A percentile compares a stretch with the other conserved stretches of the same genome.
These are phyloP conservation scores for Dipodomys stephensi DNA, from an alignment of 2,113 vertebrate species.

Conservation along the genomic window DNA sequence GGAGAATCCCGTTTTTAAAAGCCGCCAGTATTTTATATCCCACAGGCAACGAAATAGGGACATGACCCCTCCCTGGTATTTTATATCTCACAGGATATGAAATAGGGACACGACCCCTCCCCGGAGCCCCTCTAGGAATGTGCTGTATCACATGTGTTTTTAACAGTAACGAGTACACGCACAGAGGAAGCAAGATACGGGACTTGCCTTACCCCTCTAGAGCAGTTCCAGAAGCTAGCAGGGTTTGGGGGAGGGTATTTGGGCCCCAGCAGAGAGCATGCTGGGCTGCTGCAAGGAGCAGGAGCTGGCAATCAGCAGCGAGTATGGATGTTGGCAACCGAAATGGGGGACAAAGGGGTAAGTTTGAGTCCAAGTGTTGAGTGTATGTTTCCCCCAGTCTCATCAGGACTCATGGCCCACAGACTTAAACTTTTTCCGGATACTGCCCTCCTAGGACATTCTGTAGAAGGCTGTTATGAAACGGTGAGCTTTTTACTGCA, in stretches of 20 bases:
- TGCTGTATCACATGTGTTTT: conserved; percentile 83
- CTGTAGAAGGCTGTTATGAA: neutral
- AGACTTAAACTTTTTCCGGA: neutral
- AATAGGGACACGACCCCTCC: conserved; percentile 81
- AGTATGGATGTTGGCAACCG: conserved; percentile 82
- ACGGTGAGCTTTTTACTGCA: neutral
- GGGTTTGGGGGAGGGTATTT: conserved; percentile 73
- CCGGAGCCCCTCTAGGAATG: conserved; percentile 79
- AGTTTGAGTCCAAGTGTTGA: conserved; percentile 70
- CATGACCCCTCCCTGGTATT: conserved; percentile 81
- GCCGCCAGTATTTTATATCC: conserved; percentile 84
- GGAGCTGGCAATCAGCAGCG: conserved; percentile 84
- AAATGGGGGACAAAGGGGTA: conserved; percentile 76
- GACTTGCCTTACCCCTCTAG: conserved; percentile 85
- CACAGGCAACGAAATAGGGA: conserved; percentile 83
- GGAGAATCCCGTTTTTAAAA: conserved; percentile 85
- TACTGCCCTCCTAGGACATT: neutral
- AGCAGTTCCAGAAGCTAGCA: conserved; percentile 76
- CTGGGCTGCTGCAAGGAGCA: conserved; percentile 83
- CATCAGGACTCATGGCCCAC: neutral
- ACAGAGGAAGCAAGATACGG: conserved; percentile 82
- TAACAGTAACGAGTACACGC: conserved; percentile 81
- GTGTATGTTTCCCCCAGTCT: conserved; percentile 31
- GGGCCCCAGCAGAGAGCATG: conserved; percentile 83
- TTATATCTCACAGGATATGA: conserved; percentile 84